phyloP scores from a whole-genome alignment of 2,888 invertebrate genomes.

The Drosophila mayaguana region DNA sequence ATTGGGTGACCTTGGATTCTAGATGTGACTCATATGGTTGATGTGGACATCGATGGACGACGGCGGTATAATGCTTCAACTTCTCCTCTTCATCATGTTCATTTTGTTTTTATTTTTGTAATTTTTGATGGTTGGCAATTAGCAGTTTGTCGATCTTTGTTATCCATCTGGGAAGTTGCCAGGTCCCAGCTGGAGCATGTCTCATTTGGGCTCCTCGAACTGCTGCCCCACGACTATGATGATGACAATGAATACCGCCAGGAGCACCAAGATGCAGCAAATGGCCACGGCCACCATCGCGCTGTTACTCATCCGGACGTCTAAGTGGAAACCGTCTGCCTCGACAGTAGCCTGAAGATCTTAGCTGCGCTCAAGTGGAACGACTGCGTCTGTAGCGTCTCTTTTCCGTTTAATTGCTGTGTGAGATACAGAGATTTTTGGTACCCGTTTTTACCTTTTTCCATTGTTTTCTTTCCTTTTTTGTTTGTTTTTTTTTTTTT shows the following conservation, averaged over 20 bases:
- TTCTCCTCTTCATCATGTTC: conserved; percentile 11
- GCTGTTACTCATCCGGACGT: conserved; percentile 84
- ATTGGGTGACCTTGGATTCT: conserved; percentile 19
- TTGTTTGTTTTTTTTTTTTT: background rate
- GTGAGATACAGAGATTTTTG: conserved; percentile 35
- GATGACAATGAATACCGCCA: conserved; percentile 92
- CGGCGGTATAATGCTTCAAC: conserved; percentile 17
- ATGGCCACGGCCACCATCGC: conserved; percentile 93
- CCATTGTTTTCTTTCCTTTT: too few relatives aligned
- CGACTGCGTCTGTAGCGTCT: background rate
- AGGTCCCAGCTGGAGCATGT: conserved; percentile 86
- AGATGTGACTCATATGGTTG: conserved; percentile 20
- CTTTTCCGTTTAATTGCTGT: conserved; percentile 34
- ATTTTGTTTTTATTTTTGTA: conserved; percentile 4
- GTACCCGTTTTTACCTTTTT: background rate
- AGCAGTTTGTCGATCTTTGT: conserved; percentile 85
- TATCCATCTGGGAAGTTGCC: conserved; percentile 86
- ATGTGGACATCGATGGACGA: conserved; percentile 27
- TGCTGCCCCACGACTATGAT: conserved; percentile 93
- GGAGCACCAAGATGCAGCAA: conserved; percentile 92
- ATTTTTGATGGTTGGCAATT: conserved; percentile 50
- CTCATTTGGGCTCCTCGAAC: conserved; percentile 88
- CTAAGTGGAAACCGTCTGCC: conserved; percentile 24
- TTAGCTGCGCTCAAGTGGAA: background rate
- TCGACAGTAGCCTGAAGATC: background rate